Evolutionary conservation across 1,140 invertebrate species (phyloP).

Genomic region (Cephus cinctus): DNA sequence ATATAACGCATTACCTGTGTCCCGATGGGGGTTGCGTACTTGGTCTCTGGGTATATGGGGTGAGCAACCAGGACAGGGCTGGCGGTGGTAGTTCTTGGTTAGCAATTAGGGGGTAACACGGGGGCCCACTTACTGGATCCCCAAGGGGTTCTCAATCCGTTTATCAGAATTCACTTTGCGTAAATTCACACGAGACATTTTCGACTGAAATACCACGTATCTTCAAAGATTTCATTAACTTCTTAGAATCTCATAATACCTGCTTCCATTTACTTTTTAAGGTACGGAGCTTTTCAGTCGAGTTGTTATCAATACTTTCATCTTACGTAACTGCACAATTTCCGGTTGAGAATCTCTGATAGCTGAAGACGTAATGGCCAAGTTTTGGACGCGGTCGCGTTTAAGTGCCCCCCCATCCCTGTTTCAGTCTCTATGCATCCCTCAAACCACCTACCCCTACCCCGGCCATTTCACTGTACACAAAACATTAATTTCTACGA

Average conservation of each 20-base stretch:
- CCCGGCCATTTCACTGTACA: no score
- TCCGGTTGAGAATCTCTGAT: conserved; percentile 37
- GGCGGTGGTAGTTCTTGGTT: conserved; percentile 33
- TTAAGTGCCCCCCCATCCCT: conserved; percentile 35
- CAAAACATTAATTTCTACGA: no score
- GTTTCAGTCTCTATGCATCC: conserved; percentile 6
- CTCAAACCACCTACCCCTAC: conserved; percentile 22
- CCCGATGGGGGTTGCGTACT: conserved; percentile 27
- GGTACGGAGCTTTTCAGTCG: no score
- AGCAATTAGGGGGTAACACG: conserved; percentile 43
- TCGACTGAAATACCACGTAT: not conserved
- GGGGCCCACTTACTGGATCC: conserved; percentile 38
- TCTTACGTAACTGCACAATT: no score
- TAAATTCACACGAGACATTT: no score
- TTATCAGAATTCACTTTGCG: no score
- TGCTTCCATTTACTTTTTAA: no score
- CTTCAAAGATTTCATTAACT: not conserved
- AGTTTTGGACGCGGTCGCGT: conserved; percentile 44
- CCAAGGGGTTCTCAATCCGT: conserved; percentile 36
- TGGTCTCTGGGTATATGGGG: conserved; percentile 13
- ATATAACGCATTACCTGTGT: conserved; percentile 40
- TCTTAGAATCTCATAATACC: no score
- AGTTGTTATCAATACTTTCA: no score
- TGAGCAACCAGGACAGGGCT: conserved; percentile 19
- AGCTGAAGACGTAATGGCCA: conserved; percentile 44